Base-by-base conservation (phyloP, 2,797 vertebrate species). In the Peromyscus eremicus region DNA sequence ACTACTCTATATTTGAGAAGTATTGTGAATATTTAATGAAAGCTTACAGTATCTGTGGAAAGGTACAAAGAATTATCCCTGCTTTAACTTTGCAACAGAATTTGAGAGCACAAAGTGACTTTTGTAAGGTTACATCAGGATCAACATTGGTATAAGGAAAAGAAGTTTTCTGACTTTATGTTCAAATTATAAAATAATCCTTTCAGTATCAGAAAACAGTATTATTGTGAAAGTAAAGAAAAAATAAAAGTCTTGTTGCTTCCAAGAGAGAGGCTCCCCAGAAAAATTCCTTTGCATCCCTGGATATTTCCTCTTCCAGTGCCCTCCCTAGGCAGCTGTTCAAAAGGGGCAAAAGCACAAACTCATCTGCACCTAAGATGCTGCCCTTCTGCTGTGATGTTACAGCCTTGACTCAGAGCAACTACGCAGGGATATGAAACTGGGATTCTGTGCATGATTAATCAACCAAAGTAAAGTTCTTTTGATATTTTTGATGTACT, bases 21-120 rank as follows among this genome's bases (percentile, higher is more conserved):
- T 70, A 87, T 79, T 89, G 14, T 94, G 32, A 97, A 89, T 95
- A 94, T 96, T 98, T 98, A 89, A 89, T 87, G 27, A 94, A 92
- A 77, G 1, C 34, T 93, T 64, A 89, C 5, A 71, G 29, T n/a
- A n/a, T 91, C 76, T 93, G 21, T n/a, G 11, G 55, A 96, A 12
- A 79, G 6, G 12, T 40, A 92, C 49, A 88, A 94, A 96, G 52
- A 79, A 88, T 66, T 71, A 81, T 92, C 64, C 52, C 37, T 82
- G 71, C 37, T 83, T 96, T 91, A 95, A 94, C 93, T 71, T 49
- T 71, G 27, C 37, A 90, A 79, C 37, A 66, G 73, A 95, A 85
- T 79, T 91, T 89, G 94, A 89, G 40, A 87, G 46, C 94, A 34
- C 92, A 93, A 92, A 75, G 43, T 60, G 29, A 82, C 16, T 96